A percentile compares a stretch with the other conserved stretches of the same genome.
Conservation (phyloP, 2,888 invertebrate species). For the Drosophila fulvimacula region DNA sequence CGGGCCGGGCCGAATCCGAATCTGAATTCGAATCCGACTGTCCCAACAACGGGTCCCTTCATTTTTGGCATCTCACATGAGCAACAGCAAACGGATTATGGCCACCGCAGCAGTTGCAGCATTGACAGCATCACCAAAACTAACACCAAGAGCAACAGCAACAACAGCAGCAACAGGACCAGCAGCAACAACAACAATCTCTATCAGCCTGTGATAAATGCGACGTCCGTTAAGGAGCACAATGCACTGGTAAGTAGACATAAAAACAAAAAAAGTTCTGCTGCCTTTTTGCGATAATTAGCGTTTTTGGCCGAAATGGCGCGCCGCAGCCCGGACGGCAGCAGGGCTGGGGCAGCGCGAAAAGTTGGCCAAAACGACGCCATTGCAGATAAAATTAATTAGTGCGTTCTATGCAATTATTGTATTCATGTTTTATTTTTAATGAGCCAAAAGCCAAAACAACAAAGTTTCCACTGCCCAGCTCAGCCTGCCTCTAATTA, state of each 20-base stretch:
- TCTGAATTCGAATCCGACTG: conserved; percentile 7
- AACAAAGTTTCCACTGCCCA: conserved; percentile 2
- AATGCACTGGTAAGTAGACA: conserved; percentile 68
- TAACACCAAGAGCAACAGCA: conserved; percentile 17
- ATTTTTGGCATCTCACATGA: conserved; percentile 87
- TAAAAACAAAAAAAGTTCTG: background rate
- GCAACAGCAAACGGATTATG: conserved; percentile 66
- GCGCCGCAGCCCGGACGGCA: background rate
- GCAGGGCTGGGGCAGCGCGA: background rate
- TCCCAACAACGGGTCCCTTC: conserved; percentile 86
- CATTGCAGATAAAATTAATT: conserved; percentile 56
- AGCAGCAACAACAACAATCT: conserved; percentile 40
- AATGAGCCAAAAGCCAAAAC: conserved; percentile 32
- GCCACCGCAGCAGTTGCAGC: conserved; percentile 25
- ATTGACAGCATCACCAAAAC: conserved; percentile 17
- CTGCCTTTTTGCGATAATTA: conserved; percentile 43
- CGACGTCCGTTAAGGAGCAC: conserved; percentile 59
- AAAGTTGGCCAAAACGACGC: conserved; percentile 29
- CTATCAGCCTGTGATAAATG: conserved; percentile 74
- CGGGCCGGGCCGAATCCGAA: conserved; percentile 21
- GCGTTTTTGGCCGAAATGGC: conserved; percentile 29
- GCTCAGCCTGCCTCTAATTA: conserved; percentile 9
- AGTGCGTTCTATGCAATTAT: conserved; percentile 49
- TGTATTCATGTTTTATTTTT: conserved; percentile 41
- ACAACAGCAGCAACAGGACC: conserved; percentile 27